Evolutionary conservation across 2,113 vertebrate species (phyloP), one percentile per base, ranked within the genome.

Genomic region (Pardalotus punctatus): DNA sequence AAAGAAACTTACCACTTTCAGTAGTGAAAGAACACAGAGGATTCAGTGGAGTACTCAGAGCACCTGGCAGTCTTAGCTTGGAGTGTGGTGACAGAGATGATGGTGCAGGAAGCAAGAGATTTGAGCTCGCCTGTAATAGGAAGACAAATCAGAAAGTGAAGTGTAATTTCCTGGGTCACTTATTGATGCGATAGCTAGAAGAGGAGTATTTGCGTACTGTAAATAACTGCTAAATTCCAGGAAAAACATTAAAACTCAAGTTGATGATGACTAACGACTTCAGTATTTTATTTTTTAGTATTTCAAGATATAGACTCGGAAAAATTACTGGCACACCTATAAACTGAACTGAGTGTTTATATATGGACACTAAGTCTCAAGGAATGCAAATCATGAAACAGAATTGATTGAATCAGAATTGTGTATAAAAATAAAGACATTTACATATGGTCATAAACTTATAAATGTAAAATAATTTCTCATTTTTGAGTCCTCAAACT

Each of bases 101-200:
- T 24, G 98, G 98, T 19, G 98, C 98, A 71, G 98, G 98, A 71
- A 99, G 91, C 12, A 97, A 98, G 54, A 98, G 94, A 82, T 97
- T 98, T 96, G 98, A 98, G 97, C 98, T 98, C 14, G 95, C 93
- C 99, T 99, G 98, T 86, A 98, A 98, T 95, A 97, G 95, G 91
- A 96, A 98, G 86, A 85, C 96, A 97, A 96, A 98, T 97, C 94
- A 98, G 83, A 94, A 98, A 96, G 54, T 43, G 82, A 94, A 96
- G 43, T 56, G 88, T 97, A 96, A 97, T 96, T 98, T 98, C 96
- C 97, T 97, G 94, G 96, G 95, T 97, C 84, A 96, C 81, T 93
- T 81, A 96, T 88, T 97, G 94, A 98, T 94, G 95, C 92, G 98
- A 98, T 50, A 95, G 42, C 35, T 80, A 77, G 50, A 94, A 90